Conservation (phyloP, 2,888 invertebrate species). For the Rotaria macrura region DNA sequence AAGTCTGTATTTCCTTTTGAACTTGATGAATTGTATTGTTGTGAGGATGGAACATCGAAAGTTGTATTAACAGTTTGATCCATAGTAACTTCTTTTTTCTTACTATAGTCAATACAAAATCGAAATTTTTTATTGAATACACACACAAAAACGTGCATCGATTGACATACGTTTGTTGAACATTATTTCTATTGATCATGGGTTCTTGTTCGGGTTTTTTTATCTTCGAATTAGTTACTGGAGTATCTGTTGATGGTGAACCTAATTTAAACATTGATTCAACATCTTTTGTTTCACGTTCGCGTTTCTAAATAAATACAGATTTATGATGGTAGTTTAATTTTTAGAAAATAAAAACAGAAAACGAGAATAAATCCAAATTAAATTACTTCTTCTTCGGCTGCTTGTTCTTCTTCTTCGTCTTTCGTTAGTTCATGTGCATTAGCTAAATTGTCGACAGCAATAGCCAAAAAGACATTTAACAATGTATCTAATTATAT, state of each 20-base stretch:
- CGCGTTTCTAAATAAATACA: background rate
- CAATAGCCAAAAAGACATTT: constrained; percentile 99
- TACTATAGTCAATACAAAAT: no score
- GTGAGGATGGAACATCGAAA: background rate
- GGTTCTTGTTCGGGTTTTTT: background rate
- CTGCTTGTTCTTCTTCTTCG: constrained; percentile 62
- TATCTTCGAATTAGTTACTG: background rate
- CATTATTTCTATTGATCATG: background rate
- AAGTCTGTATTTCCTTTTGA: background rate
- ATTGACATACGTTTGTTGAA: background rate
- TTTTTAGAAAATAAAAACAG: no score
- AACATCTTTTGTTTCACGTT: constrained; percentile 15
- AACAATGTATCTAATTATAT: constrained; percentile 68
- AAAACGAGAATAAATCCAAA: no score
- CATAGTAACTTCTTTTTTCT: background rate
- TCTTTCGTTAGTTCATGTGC: constrained; percentile 71
- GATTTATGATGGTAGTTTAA: no score
- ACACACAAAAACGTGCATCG: no score
- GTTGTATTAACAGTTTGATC: background rate
- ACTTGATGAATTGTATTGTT: background rate
- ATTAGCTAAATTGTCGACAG: constrained; percentile 97
- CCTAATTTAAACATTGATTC: background rate
- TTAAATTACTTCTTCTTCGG: constrained; percentile 63
- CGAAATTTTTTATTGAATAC: no score
- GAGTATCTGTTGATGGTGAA: background rate